Evolutionary conservation across 2,888 invertebrate genomes (phyloP).

Genomic region (Epicampocera succincta): DNA sequence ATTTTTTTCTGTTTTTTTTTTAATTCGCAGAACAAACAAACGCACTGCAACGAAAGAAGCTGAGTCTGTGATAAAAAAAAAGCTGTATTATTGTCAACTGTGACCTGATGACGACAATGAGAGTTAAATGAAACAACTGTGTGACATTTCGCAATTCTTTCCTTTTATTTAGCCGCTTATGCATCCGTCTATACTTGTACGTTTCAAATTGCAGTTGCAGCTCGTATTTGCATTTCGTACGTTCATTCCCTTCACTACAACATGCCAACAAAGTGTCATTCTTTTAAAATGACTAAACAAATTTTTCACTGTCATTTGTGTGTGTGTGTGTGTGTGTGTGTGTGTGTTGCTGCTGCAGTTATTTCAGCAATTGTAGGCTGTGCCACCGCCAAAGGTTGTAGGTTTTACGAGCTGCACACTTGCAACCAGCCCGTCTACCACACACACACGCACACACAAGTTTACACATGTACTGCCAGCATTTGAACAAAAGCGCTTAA

Average conservation of each 20-base stretch:
- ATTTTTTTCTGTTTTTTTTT: too few species aligned
- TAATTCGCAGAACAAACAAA: background rate
- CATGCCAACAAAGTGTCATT: slow-evolving; percentile 67
- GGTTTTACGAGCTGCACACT: slow-evolving; percentile 5
- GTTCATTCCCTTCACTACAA: slow-evolving; percentile 50
- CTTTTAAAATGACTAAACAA: slow-evolving; percentile 62
- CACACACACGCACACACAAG: background rate
- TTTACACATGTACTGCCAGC: background rate
- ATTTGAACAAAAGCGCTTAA: slow-evolving; percentile 47
- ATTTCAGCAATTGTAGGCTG: slow-evolving; percentile 53
- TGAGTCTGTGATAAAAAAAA: slow-evolving; percentile 26
- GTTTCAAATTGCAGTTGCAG: background rate
- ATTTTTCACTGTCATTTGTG: slow-evolving; percentile 66
- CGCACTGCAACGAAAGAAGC: background rate
- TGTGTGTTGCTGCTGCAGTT: slow-evolving; percentile 7
- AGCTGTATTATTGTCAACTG: slow-evolving; percentile 46
- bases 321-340: too few species aligned
- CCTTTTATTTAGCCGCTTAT: slow-evolving; percentile 15
- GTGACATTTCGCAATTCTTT: slow-evolving; percentile 47
- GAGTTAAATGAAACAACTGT: slow-evolving; percentile 48
- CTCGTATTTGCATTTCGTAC: slow-evolving; percentile 26
- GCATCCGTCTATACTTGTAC: background rate
- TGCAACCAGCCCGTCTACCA: background rate
- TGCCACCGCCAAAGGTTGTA: slow-evolving; percentile 50
- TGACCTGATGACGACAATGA: slow-evolving; percentile 55